These are phyloP conservation scores for Harpagoxenus sublaevis DNA, from an alignment of 2,888 invertebrate species.

Conservation along the genomic window DNA sequence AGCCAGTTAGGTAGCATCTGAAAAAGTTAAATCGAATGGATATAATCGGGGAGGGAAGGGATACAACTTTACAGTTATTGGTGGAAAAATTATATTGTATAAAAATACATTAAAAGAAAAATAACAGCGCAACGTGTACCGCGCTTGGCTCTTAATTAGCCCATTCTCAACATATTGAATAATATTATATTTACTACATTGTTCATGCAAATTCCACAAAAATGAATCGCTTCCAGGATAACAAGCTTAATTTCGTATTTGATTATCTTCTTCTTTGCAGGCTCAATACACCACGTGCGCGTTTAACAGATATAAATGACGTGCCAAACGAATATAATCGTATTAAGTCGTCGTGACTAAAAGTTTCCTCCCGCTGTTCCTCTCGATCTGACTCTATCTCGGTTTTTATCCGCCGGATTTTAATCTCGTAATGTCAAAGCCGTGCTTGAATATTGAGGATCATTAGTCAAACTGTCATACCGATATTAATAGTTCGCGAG, in stretches of 20 bases:
- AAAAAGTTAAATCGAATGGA: too few species aligned
- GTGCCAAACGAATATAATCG: slow-evolving; percentile 75
- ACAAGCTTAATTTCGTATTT: slow-evolving; percentile 31
- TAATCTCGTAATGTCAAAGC: slow-evolving; percentile 86
- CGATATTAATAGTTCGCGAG: slow-evolving; percentile 85
- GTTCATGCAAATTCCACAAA: slow-evolving; percentile 6
- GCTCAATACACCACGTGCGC: slow-evolving; percentile 12
- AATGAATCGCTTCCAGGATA: background rate
- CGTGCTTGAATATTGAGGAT: slow-evolving; percentile 81
- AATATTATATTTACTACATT: background rate
- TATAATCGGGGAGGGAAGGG: too few species aligned
- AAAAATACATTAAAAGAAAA: too few species aligned
- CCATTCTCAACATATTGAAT: too few species aligned
- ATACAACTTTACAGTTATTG: too few species aligned
- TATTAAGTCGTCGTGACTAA: slow-evolving; percentile 74
- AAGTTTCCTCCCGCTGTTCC: slow-evolving; percentile 53
- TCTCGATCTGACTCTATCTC: slow-evolving; percentile 53
- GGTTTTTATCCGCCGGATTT: slow-evolving; percentile 80
- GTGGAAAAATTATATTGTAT: too few species aligned
- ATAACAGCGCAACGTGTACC: too few species aligned
- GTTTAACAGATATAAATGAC: slow-evolving; percentile 82
- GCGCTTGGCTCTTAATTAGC: too few species aligned
- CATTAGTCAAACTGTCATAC: slow-evolving; percentile 86
- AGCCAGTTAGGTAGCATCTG: too few species aligned
- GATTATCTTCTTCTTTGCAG: slow-evolving; percentile 36